Evolutionary conservation across 37 sponge, comb jelly and placozoan genomes (phyloP).

Genomic region (Cladorhizidae sp.): DNA sequence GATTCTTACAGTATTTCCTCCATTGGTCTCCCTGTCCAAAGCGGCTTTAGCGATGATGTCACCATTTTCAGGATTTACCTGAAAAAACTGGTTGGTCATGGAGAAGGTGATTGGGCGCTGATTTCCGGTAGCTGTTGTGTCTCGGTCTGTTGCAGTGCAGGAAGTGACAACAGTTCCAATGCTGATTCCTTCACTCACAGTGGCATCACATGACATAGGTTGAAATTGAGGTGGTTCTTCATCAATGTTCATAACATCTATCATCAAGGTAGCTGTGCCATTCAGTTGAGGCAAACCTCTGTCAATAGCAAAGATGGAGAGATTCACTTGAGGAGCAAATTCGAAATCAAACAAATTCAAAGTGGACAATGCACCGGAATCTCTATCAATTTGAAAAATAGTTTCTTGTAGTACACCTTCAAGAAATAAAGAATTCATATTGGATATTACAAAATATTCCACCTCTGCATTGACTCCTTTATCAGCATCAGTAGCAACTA

Average conservation of each 20-base stretch:
- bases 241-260: conserved; percentile 59
- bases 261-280: conserved; percentile 4
- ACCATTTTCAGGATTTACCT: conserved; percentile 20
- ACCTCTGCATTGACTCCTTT: conserved; percentile 53
- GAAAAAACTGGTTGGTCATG: conserved; percentile 33
- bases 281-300: conserved; percentile 11
- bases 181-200: background rate
- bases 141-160: conserved; percentile 25
- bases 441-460: conserved; percentile 5
- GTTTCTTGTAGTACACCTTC: background rate
- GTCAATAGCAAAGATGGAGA: conserved; percentile 44
- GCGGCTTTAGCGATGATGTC: background rate
- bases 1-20: conserved; percentile 16
- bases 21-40: conserved; percentile 41
- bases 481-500: conserved; percentile 46
- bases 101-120: conserved; percentile 29
- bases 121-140: conserved; percentile 8
- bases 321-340: background rate
- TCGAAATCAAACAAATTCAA: conserved; percentile 48
- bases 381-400: background rate
- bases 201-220: background rate
- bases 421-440: background rate
- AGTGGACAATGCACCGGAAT: background rate
- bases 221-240: conserved; percentile 44
- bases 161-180: background rate